Evolutionary conservation across 2,888 invertebrate species (phyloP), one percentile per base, ranked within the genome.

Genomic region (Acronicta alni): DNA sequence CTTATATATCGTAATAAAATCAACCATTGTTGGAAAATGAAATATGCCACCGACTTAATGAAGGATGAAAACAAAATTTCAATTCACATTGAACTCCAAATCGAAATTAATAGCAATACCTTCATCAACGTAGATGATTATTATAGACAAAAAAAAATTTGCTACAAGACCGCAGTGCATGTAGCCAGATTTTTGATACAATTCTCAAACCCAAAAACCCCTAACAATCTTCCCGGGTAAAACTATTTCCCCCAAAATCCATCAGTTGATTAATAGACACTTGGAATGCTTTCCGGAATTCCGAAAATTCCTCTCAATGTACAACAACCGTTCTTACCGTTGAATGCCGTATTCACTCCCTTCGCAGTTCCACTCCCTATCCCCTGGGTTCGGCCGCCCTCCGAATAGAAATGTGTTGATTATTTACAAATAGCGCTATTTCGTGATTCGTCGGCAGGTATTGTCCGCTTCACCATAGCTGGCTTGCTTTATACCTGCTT

Each of bases 341-440:
- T 37, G 41, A 54, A 65, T 83, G 67, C 82, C 81, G 47, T 56
- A 75, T 84, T 73, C 55, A 57, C 49, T 67, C 51, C 39, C 43
- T 80, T 79, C 57, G 46, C 57, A 69, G 44, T 59, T 77, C 71
- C 39, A 15, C 37, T 44, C 52, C 32, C 47, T 38, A 45, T 71
- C 67, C 76, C 78, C 53, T 47, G 68, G 75, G 82, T 60, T 62
- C 59, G 76, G 57, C 73, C 74, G 68, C 70, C 67, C 67, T 75
- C 63, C 62, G 88, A 87, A 87, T 88, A 87, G 81, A 83, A 88
- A 88, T 88, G 83, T 79, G 81, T 84, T 85, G 87, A 87, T 88
- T 88, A 88, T 86, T 87, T 87, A 86, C 84, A 84, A 87, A 88
- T 85, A 83, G 86, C 79, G 65, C 68, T 77, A 82, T 86, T 84